phyloP scores from a whole-genome alignment of 2,888 invertebrate genomes.

The Plagodis pulveraria region DNA sequence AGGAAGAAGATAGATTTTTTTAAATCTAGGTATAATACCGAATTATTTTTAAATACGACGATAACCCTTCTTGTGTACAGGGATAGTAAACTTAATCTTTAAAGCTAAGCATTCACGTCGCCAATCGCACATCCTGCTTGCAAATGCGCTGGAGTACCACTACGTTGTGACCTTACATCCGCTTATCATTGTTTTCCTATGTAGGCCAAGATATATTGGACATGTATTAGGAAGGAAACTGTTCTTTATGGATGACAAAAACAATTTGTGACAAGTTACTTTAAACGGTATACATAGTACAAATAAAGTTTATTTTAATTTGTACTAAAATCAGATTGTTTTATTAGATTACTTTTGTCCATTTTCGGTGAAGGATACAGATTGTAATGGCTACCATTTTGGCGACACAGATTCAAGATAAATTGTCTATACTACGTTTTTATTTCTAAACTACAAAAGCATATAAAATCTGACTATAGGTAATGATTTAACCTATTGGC shows the following conservation, averaged over 20 bases:
- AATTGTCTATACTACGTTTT: background rate
- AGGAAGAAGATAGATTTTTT: too few species aligned
- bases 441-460: too few species aligned
- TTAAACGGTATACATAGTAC: background rate
- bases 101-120: conserved; percentile 17
- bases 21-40: too few species aligned
- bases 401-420: conserved; percentile 20
- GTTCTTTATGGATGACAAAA: background rate
- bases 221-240: conserved; percentile 18
- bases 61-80: background rate
- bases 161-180: conserved; percentile 10
- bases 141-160: conserved; percentile 6
- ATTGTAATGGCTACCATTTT: conserved; percentile 8
- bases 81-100: conserved; percentile 3
- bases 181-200: background rate
- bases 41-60: too few species aligned
- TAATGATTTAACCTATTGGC: too few species aligned
- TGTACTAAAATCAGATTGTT: conserved; percentile 1
- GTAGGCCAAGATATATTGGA: conserved; percentile 14
- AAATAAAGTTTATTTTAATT: conserved; percentile 5
- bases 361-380: conserved; percentile 5
- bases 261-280: background rate
- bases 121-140: conserved; percentile 21
- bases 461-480: too few species aligned
- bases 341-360: conserved; percentile 2